Evolutionary conservation across 2,113 vertebrate genomes (phyloP), one percentile per base, ranked within the genome.

Genomic region (Tragelaphus strepsiceros): DNA sequence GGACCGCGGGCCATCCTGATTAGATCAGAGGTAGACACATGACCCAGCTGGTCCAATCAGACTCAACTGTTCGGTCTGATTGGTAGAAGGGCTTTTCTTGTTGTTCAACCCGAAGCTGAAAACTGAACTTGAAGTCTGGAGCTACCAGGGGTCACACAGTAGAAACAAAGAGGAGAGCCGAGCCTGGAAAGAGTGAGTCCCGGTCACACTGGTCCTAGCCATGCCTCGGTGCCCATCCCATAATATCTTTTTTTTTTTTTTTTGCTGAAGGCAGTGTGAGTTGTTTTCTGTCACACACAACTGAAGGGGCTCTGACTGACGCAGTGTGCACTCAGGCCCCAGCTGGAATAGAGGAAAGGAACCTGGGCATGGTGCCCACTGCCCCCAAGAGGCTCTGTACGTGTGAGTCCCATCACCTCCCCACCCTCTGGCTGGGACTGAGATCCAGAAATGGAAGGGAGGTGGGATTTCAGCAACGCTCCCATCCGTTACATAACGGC

Each of bases 261-360:
- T 49, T 54, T 88, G 19, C 56, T 84, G 80, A 95, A 64, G 49
- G 96, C 61, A 53, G 53, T 97, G 67, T 96, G 46, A 94, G 67
- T 71, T 80, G 21, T 81, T 91, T 87, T 88, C 86, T 71, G 22
- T 62, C 82, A 83, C 24, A 87, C 13, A 81, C 82, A 92, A 35
- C 22, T 88, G 28, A 89, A 96, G 92, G 43, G 39, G 22, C 51
- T 96, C 67, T 94, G 43, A 88, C 26, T 16, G n/a, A 92, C 1
- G 71, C 6, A 26, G 19, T 7, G 7, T 46, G n/a, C 49, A 61
- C 87, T 61, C 43, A 16, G 59, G 30, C 24, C 49, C 59, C 46
- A 71, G 5, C 12, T 53, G 30, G 83, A 21, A 93, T 19, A 53
- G 87, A 61, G 1, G 14, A 92, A 90, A 62, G 49, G 87, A 78